Base-by-base conservation (phyloP, 1,140 invertebrate genomes). In the Pseudoatta argentina region DNA sequence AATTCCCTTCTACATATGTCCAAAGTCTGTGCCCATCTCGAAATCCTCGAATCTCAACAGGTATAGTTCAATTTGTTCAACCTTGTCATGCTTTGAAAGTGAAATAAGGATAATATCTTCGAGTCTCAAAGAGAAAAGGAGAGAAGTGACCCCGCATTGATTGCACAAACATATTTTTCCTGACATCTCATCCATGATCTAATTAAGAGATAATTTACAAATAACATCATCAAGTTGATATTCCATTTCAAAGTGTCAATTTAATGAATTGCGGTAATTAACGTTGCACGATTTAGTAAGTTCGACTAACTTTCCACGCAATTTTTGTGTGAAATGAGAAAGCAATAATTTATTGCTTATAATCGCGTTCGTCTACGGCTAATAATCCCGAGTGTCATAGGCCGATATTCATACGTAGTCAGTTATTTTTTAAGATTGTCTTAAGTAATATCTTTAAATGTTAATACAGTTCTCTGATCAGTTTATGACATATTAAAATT, bases 1-100 rank as follows among this genome's bases (percentile, higher is more conserved):
- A 78, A 53, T 78, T 87, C 86, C 48, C 12, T 59, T 71, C 51
- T 51, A 72, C n/a, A 5, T 72, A 39, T 12, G 30, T 44, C n/a
- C 16, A 18, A 55, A 55, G 51, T 24, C 67, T 1, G 27, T 30
- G 27, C 51, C 21, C 21, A 24, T 16, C 10, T 18, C 51, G 14
- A 16, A 18, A 4, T 3, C 27, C 3, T 18, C 51, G 14, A 16
- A 18, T 4, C 12, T 30, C 16, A 39, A 44, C 39, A n/a, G n/a
- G 21, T 21, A 21, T 10, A 8, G n/a, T n/a, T 24, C 18, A 10
- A 57, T 18, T 7, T 55, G 18, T 30, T 24, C 34, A 5, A n/a
- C 30, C 10, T 0, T 14, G 12, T 16, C 30, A 5, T 21, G 66
- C 2, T 21, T 69, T 48, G 39, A 67, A 67, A 44, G 34, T 67